phyloP scores from a whole-genome alignment of 37 sponge, comb jelly and placozoan species.

The Eunapius fragilis region DNA sequence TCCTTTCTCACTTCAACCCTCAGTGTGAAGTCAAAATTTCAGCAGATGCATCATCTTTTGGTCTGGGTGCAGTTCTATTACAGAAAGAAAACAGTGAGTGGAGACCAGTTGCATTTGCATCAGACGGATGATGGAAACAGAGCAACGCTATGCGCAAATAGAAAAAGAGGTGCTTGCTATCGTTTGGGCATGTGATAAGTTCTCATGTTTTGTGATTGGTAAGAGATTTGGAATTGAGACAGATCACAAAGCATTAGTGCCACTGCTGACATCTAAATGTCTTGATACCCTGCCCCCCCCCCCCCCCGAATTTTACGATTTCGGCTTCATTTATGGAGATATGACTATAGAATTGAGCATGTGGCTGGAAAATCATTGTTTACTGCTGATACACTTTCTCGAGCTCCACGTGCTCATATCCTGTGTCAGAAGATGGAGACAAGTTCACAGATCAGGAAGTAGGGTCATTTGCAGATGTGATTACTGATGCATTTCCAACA shows the following conservation, averaged over 20 bases:
- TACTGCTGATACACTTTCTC: conserved; percentile 25
- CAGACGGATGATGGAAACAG: not conserved
- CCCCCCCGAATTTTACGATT: conserved; percentile 13
- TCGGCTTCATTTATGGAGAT: conserved; percentile 14
- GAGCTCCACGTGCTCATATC: conserved; percentile 7
- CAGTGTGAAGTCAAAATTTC: not conserved
- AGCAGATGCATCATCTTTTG: not conserved
- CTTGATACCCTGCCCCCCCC: conserved; percentile 20
- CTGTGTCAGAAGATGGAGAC: not conserved
- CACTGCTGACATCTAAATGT: conserved; percentile 14
- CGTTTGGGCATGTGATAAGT: conserved; percentile 29
- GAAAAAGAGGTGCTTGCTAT: conserved; percentile 38
- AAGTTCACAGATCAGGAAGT: conserved; percentile 16
- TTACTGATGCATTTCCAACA: conserved; percentile 12
- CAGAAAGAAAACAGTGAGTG: conserved; percentile 3
- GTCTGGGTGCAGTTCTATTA: conserved; percentile 18
- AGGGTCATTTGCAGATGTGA: not conserved
- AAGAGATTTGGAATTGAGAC: conserved; percentile 11
- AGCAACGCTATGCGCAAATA: conserved; percentile 8
- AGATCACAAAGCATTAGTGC: conserved; percentile 25
- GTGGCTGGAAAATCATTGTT: not conserved
- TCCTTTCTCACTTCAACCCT: not conserved
- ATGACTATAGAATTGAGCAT: conserved; percentile 3
- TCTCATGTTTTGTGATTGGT: conserved; percentile 11
- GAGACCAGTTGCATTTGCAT: not conserved